These are phyloP conservation scores for Haplochromis vanheusdeni DNA, from an alignment of 2,113 vertebrate species.

Conservation along the genomic window DNA sequence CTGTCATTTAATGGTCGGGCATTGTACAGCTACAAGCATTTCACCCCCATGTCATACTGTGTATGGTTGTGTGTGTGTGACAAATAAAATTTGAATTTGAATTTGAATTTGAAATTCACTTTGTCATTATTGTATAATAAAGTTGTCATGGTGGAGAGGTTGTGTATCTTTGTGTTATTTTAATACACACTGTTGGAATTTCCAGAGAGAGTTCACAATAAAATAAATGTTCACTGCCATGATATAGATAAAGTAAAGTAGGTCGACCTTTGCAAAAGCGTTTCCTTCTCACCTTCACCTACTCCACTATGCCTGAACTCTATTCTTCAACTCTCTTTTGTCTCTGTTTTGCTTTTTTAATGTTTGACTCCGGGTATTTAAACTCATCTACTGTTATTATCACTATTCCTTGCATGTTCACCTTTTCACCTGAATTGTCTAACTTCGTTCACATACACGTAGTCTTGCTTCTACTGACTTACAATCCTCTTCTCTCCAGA, in stretches of 20 bases:
- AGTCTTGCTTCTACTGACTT: background rate
- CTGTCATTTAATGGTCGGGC: too few relatives aligned
- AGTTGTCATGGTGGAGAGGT: background rate
- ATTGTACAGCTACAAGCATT: too few relatives aligned
- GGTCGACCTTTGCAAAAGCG: background rate
- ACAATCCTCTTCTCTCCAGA: background rate
- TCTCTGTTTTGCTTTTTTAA: background rate
- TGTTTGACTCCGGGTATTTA: background rate
- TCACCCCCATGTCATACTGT: too few relatives aligned
- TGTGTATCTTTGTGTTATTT: background rate
- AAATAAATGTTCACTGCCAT: background rate
- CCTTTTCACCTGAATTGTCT: background rate
- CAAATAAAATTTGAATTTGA: too few relatives aligned
- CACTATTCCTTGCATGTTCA: background rate
- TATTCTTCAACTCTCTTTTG: background rate
- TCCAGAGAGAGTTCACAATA: background rate
- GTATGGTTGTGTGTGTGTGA: too few relatives aligned
- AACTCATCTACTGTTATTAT: background rate
- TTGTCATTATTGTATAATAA: background rate
- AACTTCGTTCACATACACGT: background rate
- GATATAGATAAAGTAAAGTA: background rate
- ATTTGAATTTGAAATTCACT: too few relatives aligned
- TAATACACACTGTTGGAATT: background rate
- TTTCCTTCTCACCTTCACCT: background rate
- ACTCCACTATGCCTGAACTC: background rate